Percentiles rank a stretch among this genome's conserved stretches.
Evolutionary conservation across 2,888 invertebrate species (phyloP).

Genomic region (Gastrophysa polygoni): DNA sequence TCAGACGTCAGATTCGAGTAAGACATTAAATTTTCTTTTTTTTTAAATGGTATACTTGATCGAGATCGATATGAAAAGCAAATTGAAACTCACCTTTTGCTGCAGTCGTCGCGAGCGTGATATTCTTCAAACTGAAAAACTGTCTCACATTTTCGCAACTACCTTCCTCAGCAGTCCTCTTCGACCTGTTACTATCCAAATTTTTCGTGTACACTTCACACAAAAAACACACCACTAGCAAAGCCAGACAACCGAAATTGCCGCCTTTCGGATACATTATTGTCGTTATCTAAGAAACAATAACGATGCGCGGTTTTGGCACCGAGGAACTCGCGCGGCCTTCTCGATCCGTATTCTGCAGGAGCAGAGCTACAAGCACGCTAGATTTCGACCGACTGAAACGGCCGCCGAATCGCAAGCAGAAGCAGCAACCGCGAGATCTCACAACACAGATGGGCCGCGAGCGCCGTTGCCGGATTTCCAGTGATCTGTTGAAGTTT

Average conservation of each 20-base stretch:
- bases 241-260: conserved; percentile 8
- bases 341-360: neutral
- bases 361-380: conserved; percentile 2
- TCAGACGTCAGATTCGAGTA: too few species aligned
- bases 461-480: conserved; percentile 20
- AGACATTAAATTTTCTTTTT: too few species aligned
- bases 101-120: conserved; percentile 33
- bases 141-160: conserved; percentile 43
- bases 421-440: conserved; percentile 19
- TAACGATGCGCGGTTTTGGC: conserved; percentile 12
- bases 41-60: too few species aligned
- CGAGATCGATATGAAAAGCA: too few species aligned
- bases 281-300: neutral
- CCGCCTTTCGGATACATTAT: neutral
- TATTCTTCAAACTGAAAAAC: conserved; percentile 45
- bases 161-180: conserved; percentile 32
- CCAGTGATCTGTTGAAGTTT: too few species aligned
- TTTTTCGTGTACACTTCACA: conserved; percentile 44
- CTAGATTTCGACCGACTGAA: conserved; percentile 30
- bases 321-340: conserved; percentile 8
- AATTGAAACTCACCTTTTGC: conserved; percentile 35
- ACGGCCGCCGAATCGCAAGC: conserved; percentile 29
- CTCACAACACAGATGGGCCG: conserved; percentile 27
- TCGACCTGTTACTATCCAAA: conserved; percentile 37
- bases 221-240: conserved; percentile 39